Evolutionary conservation across 2,888 invertebrate species (phyloP).

Genomic region (Halocaridina rubra): DNA sequence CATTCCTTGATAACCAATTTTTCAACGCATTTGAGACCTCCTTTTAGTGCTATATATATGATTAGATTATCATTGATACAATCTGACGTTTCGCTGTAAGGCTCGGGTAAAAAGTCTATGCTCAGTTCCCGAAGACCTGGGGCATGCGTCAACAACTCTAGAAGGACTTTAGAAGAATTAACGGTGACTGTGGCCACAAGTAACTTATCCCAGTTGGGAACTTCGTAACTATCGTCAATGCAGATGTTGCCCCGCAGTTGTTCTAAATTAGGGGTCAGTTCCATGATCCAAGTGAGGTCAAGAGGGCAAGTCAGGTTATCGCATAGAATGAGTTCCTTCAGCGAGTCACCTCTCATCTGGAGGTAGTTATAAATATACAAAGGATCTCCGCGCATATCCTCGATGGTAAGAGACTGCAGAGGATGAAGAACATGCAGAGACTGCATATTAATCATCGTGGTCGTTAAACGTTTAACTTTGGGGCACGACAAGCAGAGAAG

Average conservation of each 20-base stretch:
- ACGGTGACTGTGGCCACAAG: slow-evolving; percentile 15
- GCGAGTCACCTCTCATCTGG: background rate
- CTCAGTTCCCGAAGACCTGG: slow-evolving; percentile 31
- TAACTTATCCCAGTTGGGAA: slow-evolving; percentile 10
- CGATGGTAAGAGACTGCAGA: slow-evolving; percentile 28
- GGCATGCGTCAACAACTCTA: slow-evolving; percentile 27
- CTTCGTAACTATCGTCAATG: slow-evolving; percentile 7
- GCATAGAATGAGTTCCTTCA: slow-evolving; percentile 28
- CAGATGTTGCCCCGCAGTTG: slow-evolving; percentile 1
- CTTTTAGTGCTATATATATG: background rate
- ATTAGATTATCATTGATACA: slow-evolving; percentile 38
- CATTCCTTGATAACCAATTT: slow-evolving; percentile 36
- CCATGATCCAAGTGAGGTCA: slow-evolving; percentile 23
- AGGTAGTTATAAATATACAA: slow-evolving; percentile 9
- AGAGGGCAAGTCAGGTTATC: slow-evolving; percentile 18
- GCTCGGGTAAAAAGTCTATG: slow-evolving; percentile 14
- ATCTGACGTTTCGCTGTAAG: slow-evolving; percentile 42
- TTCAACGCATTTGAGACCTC: slow-evolving; percentile 8
- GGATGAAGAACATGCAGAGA: slow-evolving; percentile 12
- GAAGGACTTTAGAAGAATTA: background rate
- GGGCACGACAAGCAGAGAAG: slow-evolving; percentile 25
- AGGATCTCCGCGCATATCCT: background rate
- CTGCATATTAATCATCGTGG: slow-evolving; percentile 10
- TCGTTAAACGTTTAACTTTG: background rate
- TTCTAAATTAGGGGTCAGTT: slow-evolving; percentile 30